Evolutionary conservation across 2,113 vertebrate genomes (phyloP).

Genomic region (Pholis gunnellus): DNA sequence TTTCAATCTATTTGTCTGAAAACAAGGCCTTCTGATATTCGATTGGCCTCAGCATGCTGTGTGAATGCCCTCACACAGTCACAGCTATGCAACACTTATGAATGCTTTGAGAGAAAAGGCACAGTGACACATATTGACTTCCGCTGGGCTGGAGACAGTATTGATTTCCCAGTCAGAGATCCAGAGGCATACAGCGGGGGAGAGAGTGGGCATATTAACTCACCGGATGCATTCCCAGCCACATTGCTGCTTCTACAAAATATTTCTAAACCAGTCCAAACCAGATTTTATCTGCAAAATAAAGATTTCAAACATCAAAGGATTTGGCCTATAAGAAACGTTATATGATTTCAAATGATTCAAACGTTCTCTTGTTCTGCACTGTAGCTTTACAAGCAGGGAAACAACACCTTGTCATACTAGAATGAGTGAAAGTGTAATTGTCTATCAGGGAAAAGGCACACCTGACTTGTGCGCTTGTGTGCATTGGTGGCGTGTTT

Average conservation of each 20-base stretch:
- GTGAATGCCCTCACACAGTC: constrained; percentile 35
- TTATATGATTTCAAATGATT: constrained; percentile 8
- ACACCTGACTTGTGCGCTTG: constrained; percentile 10
- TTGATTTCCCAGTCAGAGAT: constrained; percentile 74
- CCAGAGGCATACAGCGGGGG: constrained; percentile 41
- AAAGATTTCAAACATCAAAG: constrained; percentile 12
- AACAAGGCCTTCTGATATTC: constrained; percentile 14
- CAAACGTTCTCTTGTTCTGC: not conserved
- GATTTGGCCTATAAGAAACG: not conserved
- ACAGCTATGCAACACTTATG: constrained; percentile 52
- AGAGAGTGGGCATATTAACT: constrained; percentile 54
- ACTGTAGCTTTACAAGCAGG: constrained; percentile 11
- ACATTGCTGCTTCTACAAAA: constrained; percentile 22
- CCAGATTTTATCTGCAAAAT: constrained; percentile 8
- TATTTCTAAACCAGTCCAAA: constrained; percentile 11
- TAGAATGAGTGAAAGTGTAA: not conserved
- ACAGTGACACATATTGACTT: constrained; percentile 79
- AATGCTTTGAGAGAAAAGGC: constrained; percentile 64
- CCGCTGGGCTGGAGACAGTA: constrained; percentile 68
- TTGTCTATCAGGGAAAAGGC: not conserved
- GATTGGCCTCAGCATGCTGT: constrained; percentile 23
- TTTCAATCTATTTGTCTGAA: constrained; percentile 6
- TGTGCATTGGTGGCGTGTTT: constrained; percentile 44
- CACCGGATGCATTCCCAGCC: constrained; percentile 24
- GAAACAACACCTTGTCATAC: not conserved